These are phyloP conservation scores for Drosophila arawakana DNA, from an alignment of 1,140 invertebrate genomes.

Conservation along the genomic window DNA sequence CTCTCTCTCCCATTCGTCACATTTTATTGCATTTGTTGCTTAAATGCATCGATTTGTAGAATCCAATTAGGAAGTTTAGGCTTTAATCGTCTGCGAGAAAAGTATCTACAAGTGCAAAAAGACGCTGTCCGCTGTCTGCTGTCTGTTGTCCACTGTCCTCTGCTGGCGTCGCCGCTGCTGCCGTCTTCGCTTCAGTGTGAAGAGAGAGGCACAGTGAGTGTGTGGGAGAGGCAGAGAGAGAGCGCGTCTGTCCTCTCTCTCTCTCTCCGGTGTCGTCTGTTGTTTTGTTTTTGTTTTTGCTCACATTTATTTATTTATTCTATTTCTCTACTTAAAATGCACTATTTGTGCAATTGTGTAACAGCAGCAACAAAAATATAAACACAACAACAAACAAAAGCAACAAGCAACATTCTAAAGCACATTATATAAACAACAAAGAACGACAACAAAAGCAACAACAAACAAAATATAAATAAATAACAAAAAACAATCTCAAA, in stretches of 20 bases:
- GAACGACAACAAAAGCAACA: slow-evolving; percentile 17
- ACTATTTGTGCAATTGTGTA: slow-evolving; percentile 45
- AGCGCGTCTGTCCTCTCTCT: neutral
- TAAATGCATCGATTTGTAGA: neutral
- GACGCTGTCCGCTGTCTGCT: slow-evolving; percentile 20
- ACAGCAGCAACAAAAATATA: slow-evolving; percentile 14
- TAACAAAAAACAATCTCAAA: slow-evolving; percentile 17
- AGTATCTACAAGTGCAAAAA: slow-evolving; percentile 62
- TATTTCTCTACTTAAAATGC: slow-evolving; percentile 17
- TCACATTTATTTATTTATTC: slow-evolving; percentile 1
- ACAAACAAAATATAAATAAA: slow-evolving; percentile 29
- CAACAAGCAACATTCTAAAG: slow-evolving; percentile 41
- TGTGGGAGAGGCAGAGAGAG: neutral
- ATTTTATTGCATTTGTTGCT: slow-evolving; percentile 29
- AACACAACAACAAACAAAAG: slow-evolving; percentile 18
- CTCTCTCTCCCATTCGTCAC: slow-evolving; percentile 13
- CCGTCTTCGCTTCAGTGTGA: neutral
- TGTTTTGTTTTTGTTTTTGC: neutral
- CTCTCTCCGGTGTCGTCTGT: neutral
- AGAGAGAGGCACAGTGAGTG: neutral
- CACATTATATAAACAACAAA: slow-evolving; percentile 43
- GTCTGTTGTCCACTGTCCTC: neutral
- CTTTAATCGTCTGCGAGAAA: slow-evolving; percentile 35
- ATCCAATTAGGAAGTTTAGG: slow-evolving; percentile 26
- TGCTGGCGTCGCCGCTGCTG: slow-evolving; percentile 5